Evolutionary conservation across 2,797 vertebrate species (phyloP), one percentile per base, ranked within the genome.

Genomic region (Decapterus maruadsi): DNA sequence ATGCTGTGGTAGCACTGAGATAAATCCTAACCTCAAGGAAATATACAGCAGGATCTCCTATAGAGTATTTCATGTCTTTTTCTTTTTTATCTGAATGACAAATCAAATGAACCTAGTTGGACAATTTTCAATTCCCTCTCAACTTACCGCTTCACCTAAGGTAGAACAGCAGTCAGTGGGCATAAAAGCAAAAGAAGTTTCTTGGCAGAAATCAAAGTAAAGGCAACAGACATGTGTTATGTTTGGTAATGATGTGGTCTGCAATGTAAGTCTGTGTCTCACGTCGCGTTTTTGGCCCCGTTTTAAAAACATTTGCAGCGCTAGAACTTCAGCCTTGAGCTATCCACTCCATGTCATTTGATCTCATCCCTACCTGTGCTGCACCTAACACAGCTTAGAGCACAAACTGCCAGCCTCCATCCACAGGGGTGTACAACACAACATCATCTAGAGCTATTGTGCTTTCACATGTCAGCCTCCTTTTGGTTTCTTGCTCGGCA

Each of bases 291-390:
- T 86, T 84, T 89, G 79, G 75, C 77, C 78, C 77, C 43, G 9
- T 89, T 90, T 89, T 72, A 83, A 89, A 89, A 90, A 89, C 77
- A 87, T 80, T 83, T 84, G 80, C 80, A 75, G 72, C 22, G 45
- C 75, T 82, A 79, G 79, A 84, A 85, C 83, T 78, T 87, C 79
- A 79, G 91, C 91, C 92, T 73, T 77, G 56, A 92, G 92, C 88
- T 64, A 91, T 90, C 74, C 81, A 87, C 82, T 89, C 80, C 67
- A 74, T 85, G 86, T 89, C 90, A 94, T 92, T 93, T 93, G 87
- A 93, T 93, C 92, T 92, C 6, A 55, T 78, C 87, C 89, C 82
- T 86, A 90, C 90, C 87, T 86, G 89, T 63, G 87, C 82, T 82
- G 69, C 72, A 65, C 78, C 72, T 57, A 87, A 83, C 80, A 87